Percentiles rank a stretch among this genome's conserved stretches.
Evolutionary conservation across 2,888 invertebrate species (phyloP).

Genomic region (Calameuta idolon): DNA sequence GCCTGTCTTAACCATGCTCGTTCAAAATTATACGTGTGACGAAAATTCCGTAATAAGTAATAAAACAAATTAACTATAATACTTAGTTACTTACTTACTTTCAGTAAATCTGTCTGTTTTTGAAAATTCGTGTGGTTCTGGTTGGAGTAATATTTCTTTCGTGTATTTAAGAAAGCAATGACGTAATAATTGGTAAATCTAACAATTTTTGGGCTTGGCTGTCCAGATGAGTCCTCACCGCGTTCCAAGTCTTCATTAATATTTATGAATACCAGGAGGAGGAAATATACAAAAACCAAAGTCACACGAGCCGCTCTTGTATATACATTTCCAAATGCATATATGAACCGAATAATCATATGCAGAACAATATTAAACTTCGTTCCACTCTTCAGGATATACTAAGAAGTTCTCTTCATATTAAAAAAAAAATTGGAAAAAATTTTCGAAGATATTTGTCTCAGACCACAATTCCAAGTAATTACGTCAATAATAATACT

Average conservation of each 20-base stretch:
- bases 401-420: background rate
- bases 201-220: slow-evolving; percentile 19
- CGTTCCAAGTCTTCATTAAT: slow-evolving; percentile 11
- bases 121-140: background rate
- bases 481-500: no score
- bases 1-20: no score
- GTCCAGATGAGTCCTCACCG: slow-evolving; percentile 3
- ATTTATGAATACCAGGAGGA: slow-evolving; percentile 12
- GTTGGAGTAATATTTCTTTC: background rate
- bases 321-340: background rate
- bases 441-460: background rate
- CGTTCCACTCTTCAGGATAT: background rate
- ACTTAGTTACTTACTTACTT: no score
- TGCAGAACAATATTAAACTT: no score
- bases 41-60: no score
- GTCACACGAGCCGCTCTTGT: background rate
- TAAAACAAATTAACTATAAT: no score
- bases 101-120: background rate
- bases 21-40: no score
- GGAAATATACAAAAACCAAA: slow-evolving; percentile 2
- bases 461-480: no score
- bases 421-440: background rate
- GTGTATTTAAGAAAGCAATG: background rate
- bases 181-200: slow-evolving; percentile 8
- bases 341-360: background rate